Percentiles rank a stretch among this genome's conserved stretches.
Evolutionary conservation across 2,797 vertebrate genomes (phyloP).

Genomic region (Halcyon badia): DNA sequence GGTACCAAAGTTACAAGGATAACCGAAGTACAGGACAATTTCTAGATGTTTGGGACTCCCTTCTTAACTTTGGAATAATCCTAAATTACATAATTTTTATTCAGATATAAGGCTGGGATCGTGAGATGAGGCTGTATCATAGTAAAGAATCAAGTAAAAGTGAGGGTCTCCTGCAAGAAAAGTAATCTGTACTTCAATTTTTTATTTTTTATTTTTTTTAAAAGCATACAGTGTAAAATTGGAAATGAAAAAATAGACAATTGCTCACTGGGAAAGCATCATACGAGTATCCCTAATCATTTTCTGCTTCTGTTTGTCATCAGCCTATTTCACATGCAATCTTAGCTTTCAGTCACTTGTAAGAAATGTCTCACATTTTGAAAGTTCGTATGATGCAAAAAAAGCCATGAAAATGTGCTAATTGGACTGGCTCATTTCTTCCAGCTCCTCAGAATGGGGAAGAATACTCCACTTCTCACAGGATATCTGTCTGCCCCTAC

Average conservation of each 20-base stretch:
- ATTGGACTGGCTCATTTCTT: not conserved
- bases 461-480: not conserved
- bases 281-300: not conserved
- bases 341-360: not conserved
- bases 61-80: not conserved
- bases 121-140: not conserved
- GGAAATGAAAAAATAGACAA: not conserved
- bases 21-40: not conserved
- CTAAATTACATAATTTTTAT: not conserved
- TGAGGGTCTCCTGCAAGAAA: not conserved
- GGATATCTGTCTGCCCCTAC: accelerated
- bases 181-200: not conserved
- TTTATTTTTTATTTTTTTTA: not conserved
- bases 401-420: not conserved
- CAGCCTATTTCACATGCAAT: not conserved
- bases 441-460: not conserved
- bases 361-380: not conserved
- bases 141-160: not conserved
- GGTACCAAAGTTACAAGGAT: not conserved
- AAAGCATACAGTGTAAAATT: not conserved
- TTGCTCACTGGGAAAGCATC: not conserved
- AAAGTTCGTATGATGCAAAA: not conserved
- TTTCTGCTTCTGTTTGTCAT: not conserved
- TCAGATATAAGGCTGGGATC: not conserved
- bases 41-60: not conserved